phyloP scores from a whole-genome alignment of 2,888 invertebrate genomes.

The Hypselothyrea guttata region DNA sequence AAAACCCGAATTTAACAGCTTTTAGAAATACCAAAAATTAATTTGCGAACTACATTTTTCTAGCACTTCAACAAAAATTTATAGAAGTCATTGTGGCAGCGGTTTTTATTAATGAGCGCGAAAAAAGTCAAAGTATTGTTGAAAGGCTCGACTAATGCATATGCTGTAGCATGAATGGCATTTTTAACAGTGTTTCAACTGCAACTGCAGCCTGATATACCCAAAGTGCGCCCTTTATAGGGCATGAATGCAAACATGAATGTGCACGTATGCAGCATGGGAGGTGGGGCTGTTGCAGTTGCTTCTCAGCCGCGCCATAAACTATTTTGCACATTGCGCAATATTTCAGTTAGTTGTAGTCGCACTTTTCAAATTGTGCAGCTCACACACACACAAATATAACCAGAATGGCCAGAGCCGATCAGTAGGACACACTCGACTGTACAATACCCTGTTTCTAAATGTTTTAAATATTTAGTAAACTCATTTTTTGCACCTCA shows the following conservation, averaged over 20 bases:
- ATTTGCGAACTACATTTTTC: slow-evolving; percentile 30
- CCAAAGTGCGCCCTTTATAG: not conserved
- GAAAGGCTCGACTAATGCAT: not conserved
- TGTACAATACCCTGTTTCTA: too few species aligned
- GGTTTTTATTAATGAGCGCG: slow-evolving; percentile 71
- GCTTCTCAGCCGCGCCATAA: slow-evolving; percentile 59
- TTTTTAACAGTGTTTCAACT: too few species aligned
- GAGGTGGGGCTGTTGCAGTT: slow-evolving; percentile 41
- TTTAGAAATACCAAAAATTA: slow-evolving; percentile 15
- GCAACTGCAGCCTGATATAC: not conserved
- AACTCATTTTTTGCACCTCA: too few species aligned
- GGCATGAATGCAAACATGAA: slow-evolving; percentile 42
- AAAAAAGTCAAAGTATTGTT: slow-evolving; percentile 6
- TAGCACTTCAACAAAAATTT: slow-evolving; percentile 59
- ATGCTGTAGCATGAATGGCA: too few species aligned
- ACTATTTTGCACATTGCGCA: slow-evolving; percentile 74
- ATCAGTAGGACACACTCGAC: too few species aligned
- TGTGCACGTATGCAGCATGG: slow-evolving; percentile 29
- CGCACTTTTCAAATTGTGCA: slow-evolving; percentile 72
- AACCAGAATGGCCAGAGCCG: too few species aligned
- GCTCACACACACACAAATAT: slow-evolving; percentile 36
- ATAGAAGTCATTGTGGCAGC: slow-evolving; percentile 69
- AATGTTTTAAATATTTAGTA: too few species aligned
- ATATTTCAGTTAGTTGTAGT: slow-evolving; percentile 68
- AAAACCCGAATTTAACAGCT: too few species aligned